Percentiles rank a stretch among this genome's conserved stretches.
These are phyloP conservation scores for Schizothorax lantsangensis DNA, from an alignment of 2,797 vertebrate genomes.

Conservation along the genomic window DNA sequence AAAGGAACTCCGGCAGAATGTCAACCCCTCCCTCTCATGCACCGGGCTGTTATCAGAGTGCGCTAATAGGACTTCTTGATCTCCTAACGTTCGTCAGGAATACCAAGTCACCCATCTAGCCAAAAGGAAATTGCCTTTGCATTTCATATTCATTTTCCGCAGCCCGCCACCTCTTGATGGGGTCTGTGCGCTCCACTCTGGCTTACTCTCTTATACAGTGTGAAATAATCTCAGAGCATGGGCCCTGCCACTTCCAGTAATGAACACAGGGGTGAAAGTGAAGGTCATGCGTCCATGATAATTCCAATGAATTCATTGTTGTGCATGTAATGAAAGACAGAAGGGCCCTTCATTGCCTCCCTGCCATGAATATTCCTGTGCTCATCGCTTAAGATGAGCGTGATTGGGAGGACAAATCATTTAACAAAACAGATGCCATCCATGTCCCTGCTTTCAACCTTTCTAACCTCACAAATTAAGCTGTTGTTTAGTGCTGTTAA, in stretches of 20 bases:
- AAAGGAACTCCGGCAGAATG: constrained; percentile 6
- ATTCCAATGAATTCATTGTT: constrained; percentile 71
- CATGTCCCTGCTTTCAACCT: background rate
- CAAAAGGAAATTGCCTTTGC: constrained; percentile 67
- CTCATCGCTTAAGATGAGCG: constrained; percentile 9
- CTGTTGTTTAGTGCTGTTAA: background rate
- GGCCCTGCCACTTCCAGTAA: constrained; percentile 55
- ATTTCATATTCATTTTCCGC: constrained; percentile 65
- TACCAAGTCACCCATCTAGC: constrained; percentile 63
- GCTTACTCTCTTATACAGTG: constrained; percentile 73
- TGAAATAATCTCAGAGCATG: constrained; percentile 70
- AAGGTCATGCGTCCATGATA: constrained; percentile 71
- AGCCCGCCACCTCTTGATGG: constrained; percentile 44
- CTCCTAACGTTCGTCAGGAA: constrained; percentile 58
- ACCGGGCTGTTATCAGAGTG: constrained; percentile 50
- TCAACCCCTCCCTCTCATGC: constrained; percentile 21
- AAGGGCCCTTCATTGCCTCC: constrained; percentile 60
- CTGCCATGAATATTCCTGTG: constrained; percentile 56
- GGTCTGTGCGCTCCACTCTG: constrained; percentile 61
- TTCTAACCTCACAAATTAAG: constrained; percentile 29
- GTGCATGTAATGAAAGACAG: constrained; percentile 71
- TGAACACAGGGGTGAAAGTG: constrained; percentile 69
- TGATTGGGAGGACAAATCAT: constrained; percentile 40
- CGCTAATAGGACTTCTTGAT: constrained; percentile 63
- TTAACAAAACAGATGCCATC: constrained; percentile 39